Percentiles rank a stretch among this genome's conserved stretches.
These are phyloP conservation scores for Erythrolamprus reginae DNA, from an alignment of 2,113 vertebrate species.

Conservation along the genomic window DNA sequence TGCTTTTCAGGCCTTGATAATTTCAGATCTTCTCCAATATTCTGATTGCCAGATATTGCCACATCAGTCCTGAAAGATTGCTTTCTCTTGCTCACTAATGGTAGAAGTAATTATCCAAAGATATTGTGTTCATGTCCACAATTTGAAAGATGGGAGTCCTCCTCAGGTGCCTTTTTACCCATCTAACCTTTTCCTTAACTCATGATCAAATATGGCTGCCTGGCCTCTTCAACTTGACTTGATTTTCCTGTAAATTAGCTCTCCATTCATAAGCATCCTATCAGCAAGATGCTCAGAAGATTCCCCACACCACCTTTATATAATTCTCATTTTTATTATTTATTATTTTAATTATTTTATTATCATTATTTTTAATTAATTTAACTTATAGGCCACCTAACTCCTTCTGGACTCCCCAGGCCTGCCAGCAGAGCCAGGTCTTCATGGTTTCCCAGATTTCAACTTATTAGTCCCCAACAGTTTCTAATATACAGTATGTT, in stretches of 20 bases:
- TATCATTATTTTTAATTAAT: too few species aligned
- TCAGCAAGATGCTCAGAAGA: background rate
- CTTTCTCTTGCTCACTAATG: background rate
- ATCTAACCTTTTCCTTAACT: background rate
- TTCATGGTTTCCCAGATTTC: too few species aligned
- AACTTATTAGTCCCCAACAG: background rate
- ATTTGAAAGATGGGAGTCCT: background rate
- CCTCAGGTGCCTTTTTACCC: background rate
- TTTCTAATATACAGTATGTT: too few species aligned
- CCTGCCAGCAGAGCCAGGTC: too few species aligned
- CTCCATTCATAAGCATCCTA: background rate
- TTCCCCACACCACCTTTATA: background rate
- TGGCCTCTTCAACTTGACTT: background rate
- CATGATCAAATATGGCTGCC: background rate
- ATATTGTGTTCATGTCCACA: background rate
- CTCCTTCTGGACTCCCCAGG: too few species aligned
- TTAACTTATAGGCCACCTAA: too few species aligned
- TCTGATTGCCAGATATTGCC: background rate
- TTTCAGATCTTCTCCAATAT: background rate
- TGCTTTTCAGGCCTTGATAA: background rate
- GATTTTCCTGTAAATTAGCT: background rate
- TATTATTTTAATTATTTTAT: too few species aligned
- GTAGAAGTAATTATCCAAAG: background rate
- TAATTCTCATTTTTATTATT: too few species aligned
- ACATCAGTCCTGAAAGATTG: background rate